Evolutionary conservation across 2,113 vertebrate genomes (phyloP), one percentile per base, ranked within the genome.

Genomic region (Gadus chalcogrammus): DNA sequence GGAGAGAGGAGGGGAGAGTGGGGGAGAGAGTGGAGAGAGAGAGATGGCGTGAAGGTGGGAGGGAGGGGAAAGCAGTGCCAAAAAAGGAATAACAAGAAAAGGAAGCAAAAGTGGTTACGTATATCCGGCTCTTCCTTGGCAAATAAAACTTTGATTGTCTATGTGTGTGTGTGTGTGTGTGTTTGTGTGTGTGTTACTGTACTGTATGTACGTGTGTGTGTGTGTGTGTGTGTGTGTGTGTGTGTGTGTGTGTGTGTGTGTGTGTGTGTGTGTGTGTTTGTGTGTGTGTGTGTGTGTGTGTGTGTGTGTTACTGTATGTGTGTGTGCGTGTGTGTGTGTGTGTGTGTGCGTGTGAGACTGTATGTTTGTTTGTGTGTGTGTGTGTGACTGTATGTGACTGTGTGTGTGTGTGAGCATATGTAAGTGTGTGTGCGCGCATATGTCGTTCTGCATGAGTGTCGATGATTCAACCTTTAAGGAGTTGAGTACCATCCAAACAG

Each of bases 281-380:
- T 61, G 75, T 81, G 55, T 81, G 28, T n/a, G n/a, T n/a, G n/a
- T n/a, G 2, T 78, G 74, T 64, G 0, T 61, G 75, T 81, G 55
- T 81, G 80, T 17, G 38, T 61, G 52, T 60, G 6, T 79, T 72
- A 69, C 59, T 63, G 61, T 78, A 70, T 70, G 78, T 53, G 24
- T 48, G 64, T 24, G 15, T 20, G 38, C 58, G 31, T 68, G 64
- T 71, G 11, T 3, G 55, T 62, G 52, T 56, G 31, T 61, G 22
- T 60, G 38, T 64, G 71, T 73, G 65, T 15, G 68, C 60, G 28
- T 72, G 67, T 67, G 55, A 17, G 55, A 17, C 7, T 56, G 15
- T 27, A 8, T 61, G 22, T 24, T 6, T 24, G 60, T 61, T 11
- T 61, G 60, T 61, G 60, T 20, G 0, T 24, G 0, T 24, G 61